Conservation (phyloP, 2,888 invertebrate species). For the Leucophenga montana region DNA sequence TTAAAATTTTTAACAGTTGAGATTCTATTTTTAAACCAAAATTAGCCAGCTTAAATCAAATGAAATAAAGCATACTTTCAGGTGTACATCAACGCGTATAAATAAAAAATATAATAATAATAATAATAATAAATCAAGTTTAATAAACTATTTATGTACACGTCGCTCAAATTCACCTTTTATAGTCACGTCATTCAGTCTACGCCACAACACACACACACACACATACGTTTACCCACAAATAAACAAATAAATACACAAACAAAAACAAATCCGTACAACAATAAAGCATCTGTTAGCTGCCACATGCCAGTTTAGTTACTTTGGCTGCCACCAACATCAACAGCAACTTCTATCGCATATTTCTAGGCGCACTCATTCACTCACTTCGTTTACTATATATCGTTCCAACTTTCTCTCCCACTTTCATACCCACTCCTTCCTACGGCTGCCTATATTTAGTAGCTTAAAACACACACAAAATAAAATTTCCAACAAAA, state of each 20-base stretch:
- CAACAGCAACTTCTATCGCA: too few species aligned
- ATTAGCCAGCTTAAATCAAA: not conserved
- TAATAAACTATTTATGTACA: constrained; percentile 18
- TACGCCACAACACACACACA: too few species aligned
- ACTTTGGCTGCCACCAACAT: not conserved
- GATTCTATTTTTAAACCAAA: not conserved
- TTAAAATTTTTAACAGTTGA: not conserved
- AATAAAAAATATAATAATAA: too few species aligned
- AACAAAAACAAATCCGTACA: not conserved
- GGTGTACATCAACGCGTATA: not conserved
- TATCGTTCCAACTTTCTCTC: too few species aligned
- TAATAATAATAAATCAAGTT: not conserved
- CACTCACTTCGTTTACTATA: too few species aligned
- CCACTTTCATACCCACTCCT: too few species aligned
- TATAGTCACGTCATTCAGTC: too few species aligned
- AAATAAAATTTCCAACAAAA: too few species aligned
- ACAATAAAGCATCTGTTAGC: constrained; percentile 23
- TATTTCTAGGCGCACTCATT: too few species aligned
- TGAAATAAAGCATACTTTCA: not conserved
- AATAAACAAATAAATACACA: not conserved
- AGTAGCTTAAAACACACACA: not conserved
- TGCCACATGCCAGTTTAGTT: constrained; percentile 17
- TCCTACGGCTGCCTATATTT: not conserved
- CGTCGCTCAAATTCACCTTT: not conserved
- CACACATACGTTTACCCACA: too few species aligned